phyloP scores from a whole-genome alignment of 1,140 invertebrate species.

The Oryctes rhinoceros region DNA sequence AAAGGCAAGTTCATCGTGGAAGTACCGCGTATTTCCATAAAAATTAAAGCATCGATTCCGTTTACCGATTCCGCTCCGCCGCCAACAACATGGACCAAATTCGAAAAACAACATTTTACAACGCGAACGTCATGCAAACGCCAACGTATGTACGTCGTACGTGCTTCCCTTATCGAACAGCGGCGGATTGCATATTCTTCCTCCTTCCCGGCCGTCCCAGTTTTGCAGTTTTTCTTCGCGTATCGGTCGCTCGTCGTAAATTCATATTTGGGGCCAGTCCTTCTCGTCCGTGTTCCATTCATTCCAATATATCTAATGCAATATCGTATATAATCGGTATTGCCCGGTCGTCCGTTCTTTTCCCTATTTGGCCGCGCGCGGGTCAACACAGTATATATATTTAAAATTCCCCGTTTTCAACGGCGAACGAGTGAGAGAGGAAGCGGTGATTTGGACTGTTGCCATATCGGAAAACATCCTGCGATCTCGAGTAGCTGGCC shows the following conservation, averaged over 20 bases:
- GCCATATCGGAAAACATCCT: slow-evolving; percentile 8
- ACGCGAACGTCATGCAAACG: slow-evolving; percentile 5
- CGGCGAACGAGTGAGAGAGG: not conserved
- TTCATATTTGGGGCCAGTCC: slow-evolving; percentile 7
- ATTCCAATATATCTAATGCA: slow-evolving; percentile 1
- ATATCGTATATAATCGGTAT: slow-evolving; percentile 13
- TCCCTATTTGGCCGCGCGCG: not conserved
- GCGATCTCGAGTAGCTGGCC: not conserved
- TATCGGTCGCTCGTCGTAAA: not conserved
- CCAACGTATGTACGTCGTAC: slow-evolving; percentile 3
- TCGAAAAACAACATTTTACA: slow-evolving; percentile 14
- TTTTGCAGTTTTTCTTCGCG: no score
- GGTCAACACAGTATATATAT: slow-evolving; percentile 12
- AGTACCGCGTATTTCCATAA: not conserved
- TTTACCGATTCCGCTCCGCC: not conserved
- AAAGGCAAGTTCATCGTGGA: no score
- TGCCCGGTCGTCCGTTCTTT: not conserved
- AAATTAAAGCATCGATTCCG: not conserved
- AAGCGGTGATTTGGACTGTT: not conserved
- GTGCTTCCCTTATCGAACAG: not conserved
- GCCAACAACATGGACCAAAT: not conserved
- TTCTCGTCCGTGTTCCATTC: not conserved
- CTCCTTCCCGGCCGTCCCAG: not conserved
- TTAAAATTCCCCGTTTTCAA: not conserved
- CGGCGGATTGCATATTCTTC: not conserved